Evolutionary conservation across 2,113 vertebrate genomes (phyloP).

Genomic region (Edolisoma coerulescens): DNA sequence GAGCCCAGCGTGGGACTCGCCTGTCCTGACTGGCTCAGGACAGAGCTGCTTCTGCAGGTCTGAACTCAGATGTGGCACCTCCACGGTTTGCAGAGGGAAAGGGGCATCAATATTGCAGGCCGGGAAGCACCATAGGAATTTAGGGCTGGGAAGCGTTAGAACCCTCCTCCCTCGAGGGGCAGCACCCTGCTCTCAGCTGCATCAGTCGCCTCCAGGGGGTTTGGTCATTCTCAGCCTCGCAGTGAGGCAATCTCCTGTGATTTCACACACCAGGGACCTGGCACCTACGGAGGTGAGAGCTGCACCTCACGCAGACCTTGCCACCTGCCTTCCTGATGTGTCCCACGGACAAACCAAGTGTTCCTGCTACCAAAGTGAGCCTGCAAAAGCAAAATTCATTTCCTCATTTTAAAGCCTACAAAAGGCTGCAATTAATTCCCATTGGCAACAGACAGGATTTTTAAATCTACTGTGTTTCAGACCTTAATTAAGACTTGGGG

Average conservation of each 20-base stretch:
- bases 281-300: background rate
- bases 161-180: background rate
- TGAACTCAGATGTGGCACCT: background rate
- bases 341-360: background rate
- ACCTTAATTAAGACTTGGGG: background rate
- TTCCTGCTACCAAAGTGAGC: background rate
- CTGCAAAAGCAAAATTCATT: background rate
- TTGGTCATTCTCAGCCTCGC: background rate
- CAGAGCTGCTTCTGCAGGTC: background rate
- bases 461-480: background rate
- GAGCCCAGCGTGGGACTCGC: fast-evolving
- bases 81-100: background rate
- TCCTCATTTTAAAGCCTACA: background rate
- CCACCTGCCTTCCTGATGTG: background rate
- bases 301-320: background rate
- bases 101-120: background rate
- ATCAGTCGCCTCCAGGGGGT: background rate
- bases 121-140: background rate
- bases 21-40: background rate
- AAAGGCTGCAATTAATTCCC: background rate
- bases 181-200: background rate
- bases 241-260: background rate
- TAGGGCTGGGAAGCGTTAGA: background rate
- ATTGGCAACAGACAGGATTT: background rate
- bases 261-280: background rate